Evolutionary conservation across 2,113 vertebrate species (phyloP).

Genomic region (Ammodytes dubius): DNA sequence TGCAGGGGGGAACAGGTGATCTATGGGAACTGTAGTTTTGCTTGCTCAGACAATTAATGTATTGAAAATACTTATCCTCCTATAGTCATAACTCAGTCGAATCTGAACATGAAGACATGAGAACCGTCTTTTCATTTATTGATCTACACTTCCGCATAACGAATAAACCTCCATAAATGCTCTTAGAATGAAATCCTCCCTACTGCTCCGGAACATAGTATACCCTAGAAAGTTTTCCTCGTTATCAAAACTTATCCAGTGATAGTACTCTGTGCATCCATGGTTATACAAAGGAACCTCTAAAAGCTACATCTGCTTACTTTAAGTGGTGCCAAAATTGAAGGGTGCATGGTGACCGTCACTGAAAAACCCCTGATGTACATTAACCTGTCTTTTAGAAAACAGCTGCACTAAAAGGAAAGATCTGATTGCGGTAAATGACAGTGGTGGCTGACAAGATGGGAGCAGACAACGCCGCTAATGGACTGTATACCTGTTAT

Average conservation of each 20-base stretch:
- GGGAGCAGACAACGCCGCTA: constrained; percentile 57
- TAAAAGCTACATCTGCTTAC: background rate
- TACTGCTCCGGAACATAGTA: too few relatives aligned
- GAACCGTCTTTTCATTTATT: too few relatives aligned
- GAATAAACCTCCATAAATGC: background rate
- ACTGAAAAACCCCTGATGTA: background rate
- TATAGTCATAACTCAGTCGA: background rate
- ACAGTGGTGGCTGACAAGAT: constrained; percentile 57
- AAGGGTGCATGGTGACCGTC: too few relatives aligned
- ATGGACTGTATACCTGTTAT: constrained; percentile 64
- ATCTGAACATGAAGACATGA: background rate
- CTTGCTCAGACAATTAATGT: too few relatives aligned
- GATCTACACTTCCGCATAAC: too few relatives aligned
- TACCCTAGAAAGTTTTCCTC: too few relatives aligned
- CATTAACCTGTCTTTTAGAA: constrained; percentile 1
- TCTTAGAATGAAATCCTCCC: too few relatives aligned
- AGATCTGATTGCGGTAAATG: constrained; percentile 25
- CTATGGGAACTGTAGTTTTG: too few relatives aligned
- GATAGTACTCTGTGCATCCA: background rate
- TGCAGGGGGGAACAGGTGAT: too few relatives aligned
- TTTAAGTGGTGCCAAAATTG: too few relatives aligned
- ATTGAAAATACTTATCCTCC: too few relatives aligned
- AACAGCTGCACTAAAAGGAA: constrained; percentile 24
- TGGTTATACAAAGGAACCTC: background rate
- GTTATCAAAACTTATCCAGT: background rate